Evolutionary conservation across 2,113 vertebrate genomes (phyloP), one percentile per base, ranked within the genome.

Genomic region (Solea solea): DNA sequence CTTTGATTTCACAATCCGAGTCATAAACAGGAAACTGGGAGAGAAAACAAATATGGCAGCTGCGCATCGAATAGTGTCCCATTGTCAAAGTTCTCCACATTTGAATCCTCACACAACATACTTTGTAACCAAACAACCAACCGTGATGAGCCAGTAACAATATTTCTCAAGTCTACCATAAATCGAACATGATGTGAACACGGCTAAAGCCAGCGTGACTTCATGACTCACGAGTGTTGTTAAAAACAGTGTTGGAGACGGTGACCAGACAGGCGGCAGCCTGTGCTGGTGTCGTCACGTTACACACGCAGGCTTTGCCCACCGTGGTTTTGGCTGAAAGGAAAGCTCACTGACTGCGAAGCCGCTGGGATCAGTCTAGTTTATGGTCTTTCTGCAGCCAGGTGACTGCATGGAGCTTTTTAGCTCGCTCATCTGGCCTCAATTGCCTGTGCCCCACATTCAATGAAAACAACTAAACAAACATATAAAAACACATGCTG

Each of bases 401-500:
- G 69, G 67, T 52, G 67, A 80, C 67, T 67, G 66, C 54, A 44
- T n/a, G 59, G 66, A 72, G 21, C 45, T 70, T 49, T 86, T 67
- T 49, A 52, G 55, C 57, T 67, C 13, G 45, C 34, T 76, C 71
- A 68, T 69, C 67, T 69, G 69, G 75, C 53, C 62, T 66, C 14
- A 10, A 51, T 57, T 77, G 63, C 50, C 55, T 50, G 49, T 25
- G 60, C 62, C 71, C 44, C 51, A 60, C 57, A 53, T 83, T 64
- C 0, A 57, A 51, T 7, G 28, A 80, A 76, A 82, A 75, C 76
- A 86, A 76, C 73, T 34, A 80, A 64, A 82, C 69, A 76, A 76
- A 77, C 66, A 59, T 52, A 86, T 64, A 79, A 78, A 87, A 85
- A 64, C 74, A 71, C 54, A 77, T 45, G 34, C 61, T 83, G 69